Evolutionary conservation across 2,113 vertebrate genomes (phyloP).

Genomic region (Donacobius atricapilla): DNA sequence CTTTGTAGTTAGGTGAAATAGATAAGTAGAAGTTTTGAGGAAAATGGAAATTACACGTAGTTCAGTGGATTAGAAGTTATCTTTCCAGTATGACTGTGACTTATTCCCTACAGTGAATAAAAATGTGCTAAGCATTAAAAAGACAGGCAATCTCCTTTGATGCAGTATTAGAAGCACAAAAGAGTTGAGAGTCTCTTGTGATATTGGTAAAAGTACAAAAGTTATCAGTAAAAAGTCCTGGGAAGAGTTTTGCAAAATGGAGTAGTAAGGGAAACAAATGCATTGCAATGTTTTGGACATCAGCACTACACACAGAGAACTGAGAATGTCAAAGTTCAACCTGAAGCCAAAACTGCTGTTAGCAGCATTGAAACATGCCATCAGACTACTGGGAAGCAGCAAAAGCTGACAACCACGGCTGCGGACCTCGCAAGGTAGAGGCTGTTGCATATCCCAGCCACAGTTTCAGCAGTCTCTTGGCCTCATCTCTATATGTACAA

Average conservation of each 20-base stretch:
- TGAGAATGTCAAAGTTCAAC: not conserved
- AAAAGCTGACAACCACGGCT: not conserved
- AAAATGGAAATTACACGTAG: not conserved
- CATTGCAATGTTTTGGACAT: not conserved
- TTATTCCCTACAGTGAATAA: not conserved
- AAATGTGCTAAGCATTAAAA: not conserved
- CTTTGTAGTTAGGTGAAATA: not conserved
- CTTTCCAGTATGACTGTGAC: not conserved
- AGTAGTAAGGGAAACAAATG: not conserved
- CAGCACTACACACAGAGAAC: not conserved
- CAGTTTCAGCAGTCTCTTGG: not conserved
- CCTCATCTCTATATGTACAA: not conserved
- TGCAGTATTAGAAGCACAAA: not conserved
- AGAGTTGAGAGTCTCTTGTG: not conserved
- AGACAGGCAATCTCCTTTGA: not conserved
- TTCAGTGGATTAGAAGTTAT: not conserved
- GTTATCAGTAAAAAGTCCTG: not conserved
- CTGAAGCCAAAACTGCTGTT: not conserved
- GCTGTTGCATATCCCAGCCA: not conserved
- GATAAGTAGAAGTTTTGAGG: not conserved
- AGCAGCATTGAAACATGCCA: not conserved
- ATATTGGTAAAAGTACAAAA: not conserved
- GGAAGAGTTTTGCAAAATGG: not conserved
- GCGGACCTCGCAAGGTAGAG: not conserved
- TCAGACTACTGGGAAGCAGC: not conserved